Evolutionary conservation across 2,113 vertebrate genomes (phyloP), one percentile per base, ranked within the genome.

Genomic region (Daboia siamensis): DNA sequence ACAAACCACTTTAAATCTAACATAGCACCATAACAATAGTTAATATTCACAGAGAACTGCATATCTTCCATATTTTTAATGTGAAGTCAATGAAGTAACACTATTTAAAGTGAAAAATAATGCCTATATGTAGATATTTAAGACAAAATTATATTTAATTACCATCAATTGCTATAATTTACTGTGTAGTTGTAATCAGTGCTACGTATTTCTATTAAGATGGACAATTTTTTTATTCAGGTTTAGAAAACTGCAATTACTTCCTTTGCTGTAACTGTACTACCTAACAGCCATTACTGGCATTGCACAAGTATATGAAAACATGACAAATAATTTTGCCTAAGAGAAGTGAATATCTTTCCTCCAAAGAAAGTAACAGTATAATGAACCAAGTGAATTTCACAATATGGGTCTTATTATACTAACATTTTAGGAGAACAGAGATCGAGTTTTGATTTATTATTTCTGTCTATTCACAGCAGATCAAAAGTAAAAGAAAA

Each of bases 81-180:
- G 90, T 21, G 90, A 86, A 96, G 94, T 88, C 55, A 95, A 96
- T 55, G 88, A 92, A 96, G 94, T 85, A 94, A 56, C 9, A 93
- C 26, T 94, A 94, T 96, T 96, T 96, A 92, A 44, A 94, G 39
- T 4, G n/a, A 91, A 96, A 96, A 44, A 94, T 88, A 90, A 90
- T 80, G 52, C 86, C 91, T 56, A 93, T 94, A 96, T 95, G 96
- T 95, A 95, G 51, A 90, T 93, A 92, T 89, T 96, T 88, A 92
- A 95, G 96, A 96, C 95, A 20, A 96, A 97, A 88, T 94, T 95
- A 88, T 52, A 94, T 95, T 97, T 96, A 97, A 97, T 94, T 95
- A 93, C 46, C 48, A 87, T 61, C 52, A 94, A 93, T 95, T 96
- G 86, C 87, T 95, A 6, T 90, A 95, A 93, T 93, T 95, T 97